These are phyloP conservation scores for Sebastes iracundus DNA, from an alignment of 2,797 vertebrate species.

Conservation along the genomic window DNA sequence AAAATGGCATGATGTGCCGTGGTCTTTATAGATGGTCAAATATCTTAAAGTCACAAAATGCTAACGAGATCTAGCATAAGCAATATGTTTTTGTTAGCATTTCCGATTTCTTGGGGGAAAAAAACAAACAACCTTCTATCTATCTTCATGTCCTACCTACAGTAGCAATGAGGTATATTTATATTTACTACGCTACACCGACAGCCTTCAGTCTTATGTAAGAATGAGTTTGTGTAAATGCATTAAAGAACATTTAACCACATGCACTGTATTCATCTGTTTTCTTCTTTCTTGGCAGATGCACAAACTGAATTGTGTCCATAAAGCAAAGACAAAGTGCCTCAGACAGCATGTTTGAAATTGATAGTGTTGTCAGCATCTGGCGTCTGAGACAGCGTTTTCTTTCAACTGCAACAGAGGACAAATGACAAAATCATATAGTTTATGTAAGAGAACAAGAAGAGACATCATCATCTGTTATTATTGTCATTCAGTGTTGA, in stretches of 20 bases:
- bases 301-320: not conserved
- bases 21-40: not conserved
- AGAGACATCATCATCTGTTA: not conserved
- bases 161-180: not conserved
- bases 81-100: conserved; percentile 8
- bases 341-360: conserved; percentile 27
- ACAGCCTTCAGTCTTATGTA: conserved; percentile 5
- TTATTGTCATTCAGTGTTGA: not conserved
- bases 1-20: not conserved
- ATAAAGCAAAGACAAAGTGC: conserved; percentile 22
- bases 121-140: not conserved
- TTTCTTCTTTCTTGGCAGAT: not conserved
- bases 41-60: conserved; percentile 5
- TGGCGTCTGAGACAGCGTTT: not conserved
- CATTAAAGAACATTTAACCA: conserved; percentile 60
- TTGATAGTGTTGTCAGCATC: not conserved
- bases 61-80: not conserved
- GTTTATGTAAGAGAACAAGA: not conserved
- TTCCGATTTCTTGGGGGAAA: not conserved
- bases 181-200: not conserved
- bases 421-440: not conserved
- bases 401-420: not conserved
- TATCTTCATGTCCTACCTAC: not conserved
- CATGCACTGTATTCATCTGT: not conserved
- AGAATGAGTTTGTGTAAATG: conserved; percentile 29